A percentile compares a stretch with the other conserved stretches of the same genome.
Conservation (phyloP, 2,797 vertebrate genomes). For the Oreonectes daqikongensis region DNA sequence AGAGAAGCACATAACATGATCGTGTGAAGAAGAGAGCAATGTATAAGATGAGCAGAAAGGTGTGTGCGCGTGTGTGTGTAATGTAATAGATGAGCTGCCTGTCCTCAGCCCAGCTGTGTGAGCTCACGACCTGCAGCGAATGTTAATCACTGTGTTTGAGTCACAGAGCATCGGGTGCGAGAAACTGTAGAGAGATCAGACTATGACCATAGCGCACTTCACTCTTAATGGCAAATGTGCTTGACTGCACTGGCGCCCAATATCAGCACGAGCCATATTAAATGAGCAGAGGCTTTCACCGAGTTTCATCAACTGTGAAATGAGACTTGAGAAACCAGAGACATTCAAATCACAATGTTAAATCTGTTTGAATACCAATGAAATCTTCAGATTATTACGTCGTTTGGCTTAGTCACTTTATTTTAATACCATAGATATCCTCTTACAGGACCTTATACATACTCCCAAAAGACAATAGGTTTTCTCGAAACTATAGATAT, state of each 20-base stretch:
- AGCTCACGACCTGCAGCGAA: constrained; percentile 43
- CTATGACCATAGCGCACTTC: constrained; percentile 4
- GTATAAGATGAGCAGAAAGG: constrained; percentile 11
- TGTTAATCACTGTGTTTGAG: constrained; percentile 38
- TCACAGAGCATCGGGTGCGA: constrained; percentile 4
- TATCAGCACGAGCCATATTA: constrained; percentile 24
- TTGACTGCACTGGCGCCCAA: constrained; percentile 11
- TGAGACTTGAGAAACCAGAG: constrained; percentile 33
- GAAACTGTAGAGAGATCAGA: constrained; percentile 1
- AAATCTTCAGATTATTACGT: constrained; percentile 9
- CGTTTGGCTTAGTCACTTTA: neutral
- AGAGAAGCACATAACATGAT: neutral
- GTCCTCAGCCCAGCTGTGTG: constrained; percentile 37
- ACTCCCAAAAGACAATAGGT: neutral
- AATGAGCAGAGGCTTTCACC: constrained; percentile 27
- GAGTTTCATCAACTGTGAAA: constrained; percentile 51
- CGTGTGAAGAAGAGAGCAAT: neutral
- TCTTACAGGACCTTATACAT: neutral
- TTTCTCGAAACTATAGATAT: no score
- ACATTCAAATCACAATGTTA: constrained; percentile 24
- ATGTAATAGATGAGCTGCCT: constrained; percentile 38
- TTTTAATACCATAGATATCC: constrained; percentile 9
- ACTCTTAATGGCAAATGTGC: constrained; percentile 26
- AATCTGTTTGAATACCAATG: constrained; percentile 30
- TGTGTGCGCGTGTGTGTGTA: neutral